Percentiles rank a stretch among this genome's conserved stretches.
phyloP scores from a whole-genome alignment of 2,797 vertebrate genomes.

The Hyperoplus lanceolatus region DNA sequence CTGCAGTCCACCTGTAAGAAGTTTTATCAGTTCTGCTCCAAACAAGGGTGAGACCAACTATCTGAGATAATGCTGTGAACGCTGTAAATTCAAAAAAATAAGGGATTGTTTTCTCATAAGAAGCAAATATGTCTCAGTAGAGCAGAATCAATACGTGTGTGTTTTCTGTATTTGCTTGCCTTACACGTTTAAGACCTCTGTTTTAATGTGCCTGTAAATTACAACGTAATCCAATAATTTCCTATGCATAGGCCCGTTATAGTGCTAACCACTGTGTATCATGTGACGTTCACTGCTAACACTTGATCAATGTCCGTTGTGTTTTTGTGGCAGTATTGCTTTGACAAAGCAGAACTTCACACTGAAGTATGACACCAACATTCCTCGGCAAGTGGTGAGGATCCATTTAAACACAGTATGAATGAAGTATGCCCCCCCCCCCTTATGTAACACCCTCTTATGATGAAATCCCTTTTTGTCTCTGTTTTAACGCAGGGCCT shows the following conservation, averaged over 20 bases:
- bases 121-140: no score
- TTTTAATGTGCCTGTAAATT: no score
- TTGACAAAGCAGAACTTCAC: slow-evolving; percentile 91
- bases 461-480: slow-evolving; percentile 19
- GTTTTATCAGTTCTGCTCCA: slow-evolving; percentile 91
- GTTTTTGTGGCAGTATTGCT: slow-evolving; percentile 81
- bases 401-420: not conserved
- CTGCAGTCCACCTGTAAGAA: slow-evolving; percentile 91
- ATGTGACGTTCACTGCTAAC: not conserved
- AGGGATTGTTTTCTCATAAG: no score
- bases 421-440: no score
- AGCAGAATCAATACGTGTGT: no score
- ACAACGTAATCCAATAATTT: no score
- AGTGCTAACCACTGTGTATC: no score
- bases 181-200: no score
- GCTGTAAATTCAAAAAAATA: no score
- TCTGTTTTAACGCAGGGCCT: slow-evolving; percentile 81
- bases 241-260: not conserved
- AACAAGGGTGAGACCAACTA: slow-evolving; percentile 84
- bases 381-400: slow-evolving; percentile 90
- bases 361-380: slow-evolving; percentile 90
- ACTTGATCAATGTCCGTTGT: not conserved
- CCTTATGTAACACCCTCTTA: not conserved
- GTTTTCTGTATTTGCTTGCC: no score
- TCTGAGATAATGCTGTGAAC: no score